Evolutionary conservation across 2,888 invertebrate species (phyloP), one percentile per base, ranked within the genome.

Genomic region (Athalia rosae): DNA sequence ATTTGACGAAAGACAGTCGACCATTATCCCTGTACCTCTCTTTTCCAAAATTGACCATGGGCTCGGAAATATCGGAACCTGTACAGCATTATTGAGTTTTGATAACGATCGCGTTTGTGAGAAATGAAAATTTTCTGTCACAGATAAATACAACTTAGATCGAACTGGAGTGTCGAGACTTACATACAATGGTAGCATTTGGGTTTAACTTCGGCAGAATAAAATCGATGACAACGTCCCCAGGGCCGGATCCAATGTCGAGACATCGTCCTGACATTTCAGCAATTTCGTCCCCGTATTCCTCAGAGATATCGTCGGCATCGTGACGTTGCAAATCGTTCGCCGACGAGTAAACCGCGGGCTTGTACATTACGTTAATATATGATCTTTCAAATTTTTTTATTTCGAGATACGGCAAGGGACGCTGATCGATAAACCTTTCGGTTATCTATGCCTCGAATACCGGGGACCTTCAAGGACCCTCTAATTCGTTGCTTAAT

Each of bases 221-320:
- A 48, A 93, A 89, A n/a, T 93, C 92, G 76, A 92, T 91, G 0
- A 94, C 93, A 9, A 95, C 94, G 83, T 93, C 92, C 0, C 95
- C 95, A 56, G 94, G 94, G 0, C 95, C 96, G 79, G 94, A 94
- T 0, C 96, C 96, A 58, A 96, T 92, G 83, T 96, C 96, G 61
- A 91, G 83, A 67, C 91, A 89, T 59, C 79, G 84, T 5, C 89
- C 89, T 47, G 80, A 78, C 88, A 89, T 89, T 63, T 83, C 81
- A 1, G 82, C 83, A 47, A 89, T 87, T 81, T 89, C 89, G 63
- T 87, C 85, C n/a, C 84, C 84, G 86, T 93, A 95, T 84, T 94
- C 93, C 53, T 94, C 92, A 67, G 96, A 87, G 9, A 94, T 92
- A 79, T 93, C 92, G 1, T 91, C 86, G 7, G 94, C 93, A 85